Conservation (phyloP, 2,888 invertebrate species). For the Dasypolia templi region DNA sequence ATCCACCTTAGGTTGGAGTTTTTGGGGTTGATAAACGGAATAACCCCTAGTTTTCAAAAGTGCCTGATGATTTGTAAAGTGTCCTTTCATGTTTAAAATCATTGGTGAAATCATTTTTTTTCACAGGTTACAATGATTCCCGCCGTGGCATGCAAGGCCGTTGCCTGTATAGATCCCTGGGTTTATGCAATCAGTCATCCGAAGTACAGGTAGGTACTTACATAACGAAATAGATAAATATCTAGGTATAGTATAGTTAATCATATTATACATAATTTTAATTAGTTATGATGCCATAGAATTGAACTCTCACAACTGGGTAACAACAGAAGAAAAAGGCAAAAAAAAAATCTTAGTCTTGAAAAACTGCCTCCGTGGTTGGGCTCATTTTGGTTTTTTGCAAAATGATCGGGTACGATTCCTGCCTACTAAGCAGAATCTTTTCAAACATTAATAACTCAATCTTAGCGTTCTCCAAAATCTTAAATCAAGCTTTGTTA, state of each 20-base stretch:
- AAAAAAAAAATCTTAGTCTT: not conserved
- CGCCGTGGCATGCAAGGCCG: conserved; percentile 95
- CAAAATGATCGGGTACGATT: not conserved
- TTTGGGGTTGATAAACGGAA: too few relatives aligned
- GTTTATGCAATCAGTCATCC: conserved; percentile 98
- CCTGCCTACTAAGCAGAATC: not conserved
- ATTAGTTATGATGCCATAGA: not conserved
- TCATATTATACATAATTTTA: not conserved
- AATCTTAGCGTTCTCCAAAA: not conserved
- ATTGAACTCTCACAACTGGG: not conserved
- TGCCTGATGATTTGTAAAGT: not conserved
- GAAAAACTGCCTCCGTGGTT: not conserved
- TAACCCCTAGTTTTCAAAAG: not conserved
- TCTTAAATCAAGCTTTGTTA: not conserved
- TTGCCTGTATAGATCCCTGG: conserved; percentile 97
- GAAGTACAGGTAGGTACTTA: conserved; percentile 92
- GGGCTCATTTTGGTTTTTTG: too few relatives aligned
- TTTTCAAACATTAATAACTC: not conserved
- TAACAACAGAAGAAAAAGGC: not conserved
- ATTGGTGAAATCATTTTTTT: not conserved
- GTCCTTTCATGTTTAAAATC: not conserved
- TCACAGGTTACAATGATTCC: conserved; percentile 95
- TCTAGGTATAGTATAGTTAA: not conserved
- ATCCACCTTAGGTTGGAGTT: too few relatives aligned
- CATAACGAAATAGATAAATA: conserved; percentile 5